Base-by-base conservation (phyloP, 2,888 invertebrate genomes). In the Lagria hirta region DNA sequence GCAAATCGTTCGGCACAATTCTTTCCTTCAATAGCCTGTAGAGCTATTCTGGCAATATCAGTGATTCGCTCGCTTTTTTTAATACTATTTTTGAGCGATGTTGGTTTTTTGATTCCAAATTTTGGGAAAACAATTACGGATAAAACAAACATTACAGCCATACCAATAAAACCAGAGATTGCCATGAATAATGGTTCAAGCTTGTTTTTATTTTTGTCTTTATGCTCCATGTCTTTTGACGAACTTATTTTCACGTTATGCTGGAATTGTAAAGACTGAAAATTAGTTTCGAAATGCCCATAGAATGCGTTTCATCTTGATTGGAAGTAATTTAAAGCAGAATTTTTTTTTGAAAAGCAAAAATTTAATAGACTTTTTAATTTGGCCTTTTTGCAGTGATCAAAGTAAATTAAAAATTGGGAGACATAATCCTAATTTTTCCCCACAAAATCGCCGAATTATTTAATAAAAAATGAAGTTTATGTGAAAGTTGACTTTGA, bases 141-240 rank as follows among this genome's bases (percentile, higher is more conserved):
- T 35, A 76, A 60, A 45, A 76, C 73, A 52, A 77, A 76, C 64
- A 78, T 69, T 10, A 78, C 66, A 1, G 78, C 75, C 72, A 78
- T 74, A 6, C 77, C 77, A 32, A 78, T 68, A 52, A 78, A 78
- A 10, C 78, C 75, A n/a, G 77, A 76, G 51, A 78, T 74, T 3
- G 78, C 78, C 71, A 77, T 73, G 50, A 78, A 78, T 4, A 79
- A 63, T 8, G 78, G 78, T 56, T 77, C 75, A 24, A 76, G 55
- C 3, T 68, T 57, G 50, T 74, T 72, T 42, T 71, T 57, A 36
- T 65, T 64, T 42, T 65, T 65, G 16, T 65, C 62, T 3, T 57
- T 54, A 22, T 57, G 60, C 38, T 57, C 52, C 37, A 50, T 48
- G 35, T 54, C 49, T 49, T 60, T 64, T 5, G 61, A 60, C 8